Evolutionary conservation across 2,113 vertebrate species (phyloP).

Genomic region (Chamaea fasciata): DNA sequence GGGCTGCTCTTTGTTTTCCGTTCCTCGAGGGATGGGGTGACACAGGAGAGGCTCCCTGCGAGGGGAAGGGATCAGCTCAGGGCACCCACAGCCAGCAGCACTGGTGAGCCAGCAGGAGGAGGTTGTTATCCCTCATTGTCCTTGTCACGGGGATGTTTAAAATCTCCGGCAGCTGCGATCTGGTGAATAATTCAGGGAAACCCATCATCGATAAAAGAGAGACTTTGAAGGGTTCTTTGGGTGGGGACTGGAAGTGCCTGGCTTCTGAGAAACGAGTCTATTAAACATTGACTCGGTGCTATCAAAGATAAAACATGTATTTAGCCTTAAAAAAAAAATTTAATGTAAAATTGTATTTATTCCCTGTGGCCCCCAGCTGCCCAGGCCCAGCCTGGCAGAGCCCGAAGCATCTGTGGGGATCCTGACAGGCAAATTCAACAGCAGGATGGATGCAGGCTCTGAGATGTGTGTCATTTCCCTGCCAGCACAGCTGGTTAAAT

Average conservation of each 20-base stretch:
- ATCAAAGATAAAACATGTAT: background rate
- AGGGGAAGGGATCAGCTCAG: background rate
- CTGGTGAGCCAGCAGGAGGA: background rate
- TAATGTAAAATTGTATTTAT: background rate
- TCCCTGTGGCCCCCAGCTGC: background rate
- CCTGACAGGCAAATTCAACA: background rate
- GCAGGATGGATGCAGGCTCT: background rate
- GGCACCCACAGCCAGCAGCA: accelerated
- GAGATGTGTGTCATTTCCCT: background rate
- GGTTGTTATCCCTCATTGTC: background rate
- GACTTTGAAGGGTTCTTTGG: slow-evolving; percentile 30
- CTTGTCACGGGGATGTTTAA: background rate
- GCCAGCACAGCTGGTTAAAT: slow-evolving; percentile 1
- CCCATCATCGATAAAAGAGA: background rate
- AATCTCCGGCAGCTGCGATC: slow-evolving; percentile 10
- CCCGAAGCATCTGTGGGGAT: background rate
- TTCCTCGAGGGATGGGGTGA: background rate
- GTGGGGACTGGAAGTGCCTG: background rate
- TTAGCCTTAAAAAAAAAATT: background rate
- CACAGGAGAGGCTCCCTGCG: background rate
- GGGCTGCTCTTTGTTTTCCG: background rate
- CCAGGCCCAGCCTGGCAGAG: background rate
- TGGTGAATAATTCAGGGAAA: slow-evolving; percentile 49
- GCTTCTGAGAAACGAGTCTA: background rate
- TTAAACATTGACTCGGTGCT: background rate